These are phyloP conservation scores for Scomber japonicus DNA, from an alignment of 2,113 vertebrate species.

Conservation along the genomic window DNA sequence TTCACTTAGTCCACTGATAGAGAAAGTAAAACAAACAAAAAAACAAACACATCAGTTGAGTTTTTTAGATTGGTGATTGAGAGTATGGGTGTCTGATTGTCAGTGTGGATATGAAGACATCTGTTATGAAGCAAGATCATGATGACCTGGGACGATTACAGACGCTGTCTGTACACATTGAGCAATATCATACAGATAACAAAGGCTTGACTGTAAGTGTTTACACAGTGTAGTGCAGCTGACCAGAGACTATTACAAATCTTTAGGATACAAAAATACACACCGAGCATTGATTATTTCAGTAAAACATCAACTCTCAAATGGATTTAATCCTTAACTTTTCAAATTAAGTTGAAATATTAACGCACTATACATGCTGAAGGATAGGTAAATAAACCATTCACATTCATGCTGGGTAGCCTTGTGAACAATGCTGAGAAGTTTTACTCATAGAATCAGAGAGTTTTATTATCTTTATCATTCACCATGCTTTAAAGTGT, in stretches of 20 bases:
- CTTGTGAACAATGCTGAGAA: constrained; percentile 1
- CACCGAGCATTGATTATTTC: not conserved
- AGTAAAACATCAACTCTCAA: no score
- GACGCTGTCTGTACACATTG: not conserved
- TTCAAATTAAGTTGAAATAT: no score
- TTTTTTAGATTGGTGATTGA: not conserved
- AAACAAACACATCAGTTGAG: not conserved
- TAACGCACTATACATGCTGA: not conserved
- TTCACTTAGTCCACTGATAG: constrained; percentile 76
- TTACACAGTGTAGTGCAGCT: not conserved
- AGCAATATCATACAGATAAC: not conserved
- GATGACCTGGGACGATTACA: not conserved
- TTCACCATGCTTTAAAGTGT: not conserved
- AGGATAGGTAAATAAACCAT: not conserved
- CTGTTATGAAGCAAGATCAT: not conserved
- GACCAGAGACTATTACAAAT: not conserved
- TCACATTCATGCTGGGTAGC: constrained; percentile 16
- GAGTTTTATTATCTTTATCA: not conserved
- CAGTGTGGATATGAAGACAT: not conserved
- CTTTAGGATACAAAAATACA: not conserved
- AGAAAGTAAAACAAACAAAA: constrained; percentile 33
- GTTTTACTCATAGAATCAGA: not conserved
- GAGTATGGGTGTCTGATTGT: not conserved
- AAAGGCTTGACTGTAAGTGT: not conserved
- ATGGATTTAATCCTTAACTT: no score